Evolutionary conservation across 2,797 vertebrate genomes (phyloP).

Genomic region (Pyrocephalus nanus): DNA sequence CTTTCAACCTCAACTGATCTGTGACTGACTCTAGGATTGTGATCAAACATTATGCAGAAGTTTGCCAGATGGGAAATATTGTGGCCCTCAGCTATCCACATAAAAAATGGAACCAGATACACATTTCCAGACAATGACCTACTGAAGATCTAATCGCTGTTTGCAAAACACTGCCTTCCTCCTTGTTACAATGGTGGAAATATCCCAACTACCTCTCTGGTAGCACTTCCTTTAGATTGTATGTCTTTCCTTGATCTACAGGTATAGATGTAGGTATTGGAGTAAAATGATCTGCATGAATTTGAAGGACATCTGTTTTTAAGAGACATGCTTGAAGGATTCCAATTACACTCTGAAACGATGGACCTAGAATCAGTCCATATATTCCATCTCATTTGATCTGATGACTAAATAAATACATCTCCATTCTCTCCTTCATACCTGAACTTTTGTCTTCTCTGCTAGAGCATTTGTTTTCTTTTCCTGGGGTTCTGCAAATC

Average conservation of each 20-base stretch:
- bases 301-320: neutral
- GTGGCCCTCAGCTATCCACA: neutral
- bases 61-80: neutral
- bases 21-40: neutral
- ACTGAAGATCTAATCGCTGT: neutral
- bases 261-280: neutral
- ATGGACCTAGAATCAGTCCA: neutral
- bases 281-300: neutral
- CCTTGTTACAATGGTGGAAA: neutral
- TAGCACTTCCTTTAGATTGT: neutral
- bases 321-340: neutral
- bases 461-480: neutral
- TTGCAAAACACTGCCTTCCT: neutral
- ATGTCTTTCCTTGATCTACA: neutral
- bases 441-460: neutral
- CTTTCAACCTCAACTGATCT: neutral
- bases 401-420: neutral
- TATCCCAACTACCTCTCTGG: neutral
- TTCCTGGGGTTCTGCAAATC: neutral
- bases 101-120: neutral
- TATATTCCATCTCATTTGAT: neutral
- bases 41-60: neutral
- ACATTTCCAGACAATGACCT: neutral
- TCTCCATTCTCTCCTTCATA: neutral
- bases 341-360: neutral